Base-by-base conservation (phyloP, 2,113 vertebrate genomes). In the Urocolius indicus region DNA sequence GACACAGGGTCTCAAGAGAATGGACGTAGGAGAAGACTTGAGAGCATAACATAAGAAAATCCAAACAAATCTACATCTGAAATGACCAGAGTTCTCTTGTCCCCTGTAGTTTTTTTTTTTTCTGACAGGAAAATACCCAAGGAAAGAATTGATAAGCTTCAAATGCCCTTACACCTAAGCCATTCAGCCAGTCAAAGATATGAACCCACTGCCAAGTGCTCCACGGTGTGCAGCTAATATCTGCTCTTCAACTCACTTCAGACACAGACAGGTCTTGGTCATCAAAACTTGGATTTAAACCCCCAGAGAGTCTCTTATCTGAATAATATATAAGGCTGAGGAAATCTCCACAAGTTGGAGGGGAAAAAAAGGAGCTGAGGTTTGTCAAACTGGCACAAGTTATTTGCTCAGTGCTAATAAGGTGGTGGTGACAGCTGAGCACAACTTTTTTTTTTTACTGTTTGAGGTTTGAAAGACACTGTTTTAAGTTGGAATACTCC, bases 351-450 rank as follows among this genome's bases (percentile, higher is more conserved):
- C 66, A 78, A 74, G 26, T 22, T 75, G 57, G 38, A 68, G 16
- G 14, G 54, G 54, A 76, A 51, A n/a, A 66, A n/a, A 51, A 41
- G 21, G 51, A 63, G 29, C 62, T 36, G 27, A 81, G 10, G 27
- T 85, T 90, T 73, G 69, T 87, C 89, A 92, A 73, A 67, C 57
- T 83, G 57, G 67, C 38, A 65, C 23, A 91, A 78, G 55, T 67
- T 67, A 45, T 89, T 95, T 87, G 63, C 71, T 94, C 61, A 30
- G 45, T 88, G 34, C 26, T 94, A 84, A 88, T 92, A 87, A 73
- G 61, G 32, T 49, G 51, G 21, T 30, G 74, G 51, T 91, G 86
- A 81, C 69, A 73, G 83, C 69, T 68, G 78, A 87, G 68, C 78
- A 73, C 73, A 94, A 84, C 83, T 51, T 21, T 69, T 88, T 54